Percentiles rank a stretch among this genome's conserved stretches.
Conservation (phyloP, 2,797 vertebrate species). For the Zenarchopterus dispar region DNA sequence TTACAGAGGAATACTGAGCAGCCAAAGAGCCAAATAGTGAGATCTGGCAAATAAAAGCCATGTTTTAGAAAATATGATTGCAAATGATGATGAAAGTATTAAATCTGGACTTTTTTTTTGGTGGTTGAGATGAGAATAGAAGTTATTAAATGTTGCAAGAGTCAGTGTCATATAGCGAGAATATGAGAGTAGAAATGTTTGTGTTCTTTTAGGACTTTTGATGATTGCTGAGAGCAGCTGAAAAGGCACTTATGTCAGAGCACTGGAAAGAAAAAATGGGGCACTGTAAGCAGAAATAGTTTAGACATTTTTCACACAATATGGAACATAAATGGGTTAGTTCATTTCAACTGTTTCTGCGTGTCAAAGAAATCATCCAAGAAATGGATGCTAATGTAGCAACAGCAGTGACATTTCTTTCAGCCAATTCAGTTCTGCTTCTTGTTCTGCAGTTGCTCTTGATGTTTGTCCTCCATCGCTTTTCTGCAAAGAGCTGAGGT, state of each 20-base stretch:
- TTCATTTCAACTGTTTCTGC: conserved; percentile 20
- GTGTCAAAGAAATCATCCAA: no score
- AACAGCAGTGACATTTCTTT: not conserved
- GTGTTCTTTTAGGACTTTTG: not conserved
- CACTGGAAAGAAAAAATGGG: conserved; percentile 3
- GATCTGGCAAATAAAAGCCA: conserved; percentile 5
- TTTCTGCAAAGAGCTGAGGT: not conserved
- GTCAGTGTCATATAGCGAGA: not conserved
- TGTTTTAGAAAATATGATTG: conserved; percentile 4
- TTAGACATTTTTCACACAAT: not conserved
- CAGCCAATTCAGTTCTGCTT: not conserved
- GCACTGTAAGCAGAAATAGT: conserved; percentile 20
- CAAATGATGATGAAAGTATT: conserved; percentile 6
- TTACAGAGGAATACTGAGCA: not conserved
- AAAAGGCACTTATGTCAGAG: conserved; percentile 59
- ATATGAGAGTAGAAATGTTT: not conserved
- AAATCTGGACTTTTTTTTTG: not conserved
- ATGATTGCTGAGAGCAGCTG: conserved; percentile 8
- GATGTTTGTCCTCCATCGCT: not conserved
- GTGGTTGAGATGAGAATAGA: conserved; percentile 8
- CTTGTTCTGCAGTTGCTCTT: no score
- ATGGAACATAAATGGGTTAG: conserved; percentile 1
- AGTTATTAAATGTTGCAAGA: conserved; percentile 7
- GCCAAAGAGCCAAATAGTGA: conserved; percentile 14
- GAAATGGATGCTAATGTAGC: not conserved